Percentiles rank a stretch among this genome's conserved stretches.
These are phyloP conservation scores for Lagria hirta DNA, from an alignment of 2,888 invertebrate species.

Conservation along the genomic window DNA sequence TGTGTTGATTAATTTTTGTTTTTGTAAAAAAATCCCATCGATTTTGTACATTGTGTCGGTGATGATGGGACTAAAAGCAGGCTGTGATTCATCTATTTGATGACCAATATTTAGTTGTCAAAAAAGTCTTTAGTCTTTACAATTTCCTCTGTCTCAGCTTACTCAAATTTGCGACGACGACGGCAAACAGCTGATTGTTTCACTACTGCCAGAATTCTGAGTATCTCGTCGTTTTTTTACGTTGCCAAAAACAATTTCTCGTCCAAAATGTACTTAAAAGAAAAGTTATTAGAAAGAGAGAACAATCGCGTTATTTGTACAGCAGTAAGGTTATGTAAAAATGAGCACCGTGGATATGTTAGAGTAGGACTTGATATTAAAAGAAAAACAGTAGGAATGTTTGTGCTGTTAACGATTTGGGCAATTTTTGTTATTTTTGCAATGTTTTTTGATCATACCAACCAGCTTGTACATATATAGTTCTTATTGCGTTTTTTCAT, in stretches of 20 bases:
- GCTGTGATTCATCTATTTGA: constrained; percentile 58
- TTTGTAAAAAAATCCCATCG: constrained; percentile 36
- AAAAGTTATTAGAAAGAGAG: no score
- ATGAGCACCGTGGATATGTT: constrained; percentile 46
- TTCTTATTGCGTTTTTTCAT: constrained; percentile 6
- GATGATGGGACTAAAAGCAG: constrained; percentile 55
- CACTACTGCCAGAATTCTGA: constrained; percentile 30
- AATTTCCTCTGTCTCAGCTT: constrained; percentile 42
- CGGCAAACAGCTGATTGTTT: constrained; percentile 39
- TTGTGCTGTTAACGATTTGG: constrained; percentile 40
- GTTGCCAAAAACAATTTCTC: constrained; percentile 27
- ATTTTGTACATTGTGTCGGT: constrained; percentile 26
- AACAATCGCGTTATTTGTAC: constrained; percentile 41
- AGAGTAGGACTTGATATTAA: constrained; percentile 44
- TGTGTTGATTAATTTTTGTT: constrained; percentile 43
- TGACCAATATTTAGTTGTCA: constrained; percentile 56
- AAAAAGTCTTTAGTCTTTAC: constrained; percentile 48
- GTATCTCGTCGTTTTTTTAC: not conserved
- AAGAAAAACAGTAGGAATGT: constrained; percentile 43
- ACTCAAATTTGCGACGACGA: constrained; percentile 31
- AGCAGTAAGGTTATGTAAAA: constrained; percentile 39
- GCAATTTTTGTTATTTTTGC: constrained; percentile 29
- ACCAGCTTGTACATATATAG: no score
- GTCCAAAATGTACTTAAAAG: constrained; percentile 52
- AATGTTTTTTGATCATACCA: no score